Percentiles rank a stretch among this genome's conserved stretches.
These are phyloP conservation scores for Zaprionus davidi DNA, from an alignment of 1,140 invertebrate genomes.

Conservation along the genomic window DNA sequence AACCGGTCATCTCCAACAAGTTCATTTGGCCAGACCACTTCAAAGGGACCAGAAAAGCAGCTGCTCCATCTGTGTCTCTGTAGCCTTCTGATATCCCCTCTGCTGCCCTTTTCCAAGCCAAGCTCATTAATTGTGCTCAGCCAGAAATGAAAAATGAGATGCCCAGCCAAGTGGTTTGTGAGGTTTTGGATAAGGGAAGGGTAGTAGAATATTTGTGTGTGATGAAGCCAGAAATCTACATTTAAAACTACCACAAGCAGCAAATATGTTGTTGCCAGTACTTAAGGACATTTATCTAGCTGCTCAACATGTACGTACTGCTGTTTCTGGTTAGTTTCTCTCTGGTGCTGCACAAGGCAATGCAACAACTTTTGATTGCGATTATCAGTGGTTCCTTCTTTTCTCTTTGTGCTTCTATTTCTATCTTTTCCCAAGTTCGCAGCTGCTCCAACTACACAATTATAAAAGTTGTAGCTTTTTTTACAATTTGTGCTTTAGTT, in stretches of 20 bases:
- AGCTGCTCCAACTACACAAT: constrained; percentile 43
- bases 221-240: constrained; percentile 58
- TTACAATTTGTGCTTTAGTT: constrained; percentile 45
- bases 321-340: constrained; percentile 29
- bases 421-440: not conserved
- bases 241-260: constrained; percentile 42
- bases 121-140: constrained; percentile 67
- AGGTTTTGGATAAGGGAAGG: constrained; percentile 22
- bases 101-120: not conserved
- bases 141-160: constrained; percentile 67
- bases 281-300: constrained; percentile 43
- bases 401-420: constrained; percentile 2
- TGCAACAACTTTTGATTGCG: constrained; percentile 59
- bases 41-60: constrained; percentile 39
- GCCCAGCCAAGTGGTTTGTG: constrained; percentile 5
- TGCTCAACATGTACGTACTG: constrained; percentile 15
- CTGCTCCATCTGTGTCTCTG: not conserved
- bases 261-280: constrained; percentile 19
- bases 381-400: constrained; percentile 1
- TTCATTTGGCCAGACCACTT: constrained; percentile 44
- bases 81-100: not conserved
- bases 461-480: constrained; percentile 52
- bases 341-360: constrained; percentile 27
- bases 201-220: constrained; percentile 35
- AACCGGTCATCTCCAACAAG: constrained; percentile 33